Evolutionary conservation across 2,888 invertebrate genomes (phyloP).

Genomic region (Papilio elwesi): DNA sequence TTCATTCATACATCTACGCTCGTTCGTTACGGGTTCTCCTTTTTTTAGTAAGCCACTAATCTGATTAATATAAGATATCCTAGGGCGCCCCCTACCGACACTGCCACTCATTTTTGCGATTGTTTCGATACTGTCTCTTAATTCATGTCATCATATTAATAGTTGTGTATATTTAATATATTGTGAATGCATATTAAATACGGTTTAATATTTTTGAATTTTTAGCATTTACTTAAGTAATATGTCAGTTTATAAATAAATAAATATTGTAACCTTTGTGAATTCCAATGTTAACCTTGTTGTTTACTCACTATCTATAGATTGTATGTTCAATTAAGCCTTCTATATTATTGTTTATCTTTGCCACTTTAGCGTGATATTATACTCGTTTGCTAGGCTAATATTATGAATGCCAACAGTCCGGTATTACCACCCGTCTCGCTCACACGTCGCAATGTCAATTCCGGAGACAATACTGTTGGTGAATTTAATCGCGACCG

Average conservation of each 20-base stretch:
- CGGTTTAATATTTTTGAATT: too few species aligned
- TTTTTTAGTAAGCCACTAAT: too few species aligned
- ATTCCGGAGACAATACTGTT: background rate
- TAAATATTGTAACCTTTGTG: background rate
- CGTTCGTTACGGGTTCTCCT: too few species aligned
- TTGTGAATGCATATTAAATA: too few species aligned
- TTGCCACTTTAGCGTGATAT: slow-evolving; percentile 7
- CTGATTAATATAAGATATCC: too few species aligned
- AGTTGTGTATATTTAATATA: too few species aligned
- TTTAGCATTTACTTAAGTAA: background rate
- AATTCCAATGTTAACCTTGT: background rate
- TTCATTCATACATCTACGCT: too few species aligned
- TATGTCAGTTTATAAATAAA: background rate
- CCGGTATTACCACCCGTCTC: background rate
- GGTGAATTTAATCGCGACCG: slow-evolving; percentile 4
- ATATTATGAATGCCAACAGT: slow-evolving; percentile 14
- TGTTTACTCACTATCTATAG: background rate
- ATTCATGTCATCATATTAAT: too few species aligned
- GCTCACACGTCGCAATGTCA: slow-evolving; percentile 22
- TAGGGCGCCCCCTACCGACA: too few species aligned
- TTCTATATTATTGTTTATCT: slow-evolving; percentile 18
- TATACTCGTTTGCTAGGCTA: background rate
- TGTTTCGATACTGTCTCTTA: too few species aligned
- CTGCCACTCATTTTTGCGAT: too few species aligned
- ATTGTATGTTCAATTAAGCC: background rate